Conservation (phyloP, 2,888 invertebrate genomes). For the Chironomus riparius region DNA sequence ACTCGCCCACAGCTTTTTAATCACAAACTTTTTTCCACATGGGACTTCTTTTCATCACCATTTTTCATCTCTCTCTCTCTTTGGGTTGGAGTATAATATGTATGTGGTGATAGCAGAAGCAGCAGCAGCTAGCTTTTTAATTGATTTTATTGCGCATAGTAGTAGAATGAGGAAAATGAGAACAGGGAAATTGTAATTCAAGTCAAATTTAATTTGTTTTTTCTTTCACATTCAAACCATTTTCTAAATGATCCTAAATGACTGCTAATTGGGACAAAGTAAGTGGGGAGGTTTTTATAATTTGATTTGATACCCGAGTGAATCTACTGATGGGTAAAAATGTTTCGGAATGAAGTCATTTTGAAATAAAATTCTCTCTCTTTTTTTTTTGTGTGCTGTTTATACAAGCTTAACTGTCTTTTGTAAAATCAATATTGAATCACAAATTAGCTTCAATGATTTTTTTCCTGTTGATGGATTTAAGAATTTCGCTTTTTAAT, state of each 20-base stretch:
- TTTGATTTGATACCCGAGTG: not conserved
- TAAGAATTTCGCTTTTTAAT: not conserved
- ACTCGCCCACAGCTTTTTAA: conserved; percentile 15
- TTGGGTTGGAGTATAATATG: not conserved
- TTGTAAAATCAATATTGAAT: conserved; percentile 2
- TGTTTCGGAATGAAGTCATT: not conserved
- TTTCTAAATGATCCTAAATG: conserved; percentile 26
- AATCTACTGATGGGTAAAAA: not conserved
- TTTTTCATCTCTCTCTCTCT: not conserved
- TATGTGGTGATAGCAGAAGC: not conserved
- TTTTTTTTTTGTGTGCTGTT: not conserved
- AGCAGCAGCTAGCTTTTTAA: not conserved
- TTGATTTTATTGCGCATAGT: not conserved
- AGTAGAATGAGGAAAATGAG: not conserved
- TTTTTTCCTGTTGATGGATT: not conserved
- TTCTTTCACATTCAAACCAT: conserved; percentile 22
- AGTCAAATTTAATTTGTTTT: conserved; percentile 18
- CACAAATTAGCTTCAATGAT: not conserved
- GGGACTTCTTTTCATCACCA: conserved; percentile 14
- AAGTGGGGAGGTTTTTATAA: conserved; percentile 2
- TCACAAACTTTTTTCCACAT: conserved; percentile 24
- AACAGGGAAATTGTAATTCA: not conserved
- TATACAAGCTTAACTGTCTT: not conserved
- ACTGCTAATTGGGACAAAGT: conserved; percentile 24
- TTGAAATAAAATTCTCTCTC: not conserved